Evolutionary conservation across 2,797 vertebrate genomes (phyloP).

Genomic region (Tokudaia tokunoshimensis): DNA sequence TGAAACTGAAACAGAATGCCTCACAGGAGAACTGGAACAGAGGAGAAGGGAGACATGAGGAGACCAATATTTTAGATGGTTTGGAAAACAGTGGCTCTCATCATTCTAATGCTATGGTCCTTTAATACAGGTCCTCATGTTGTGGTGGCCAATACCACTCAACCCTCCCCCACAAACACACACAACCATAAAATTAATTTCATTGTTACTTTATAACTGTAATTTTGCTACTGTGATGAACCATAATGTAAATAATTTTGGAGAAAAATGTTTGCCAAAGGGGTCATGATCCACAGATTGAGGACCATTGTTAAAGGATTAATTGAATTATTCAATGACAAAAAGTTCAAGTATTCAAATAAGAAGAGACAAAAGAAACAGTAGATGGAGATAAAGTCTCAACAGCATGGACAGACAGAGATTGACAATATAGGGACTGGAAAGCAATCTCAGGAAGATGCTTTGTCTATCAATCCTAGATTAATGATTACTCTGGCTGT

Average conservation of each 20-base stretch:
- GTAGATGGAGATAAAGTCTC: background rate
- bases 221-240: background rate
- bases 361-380: background rate
- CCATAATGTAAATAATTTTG: background rate
- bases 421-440: no score
- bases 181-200: background rate
- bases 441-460: background rate
- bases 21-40: background rate
- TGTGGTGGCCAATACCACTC: background rate
- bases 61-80: background rate
- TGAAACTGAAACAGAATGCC: background rate
- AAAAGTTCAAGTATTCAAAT: fast-evolving
- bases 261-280: background rate
- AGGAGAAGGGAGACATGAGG: background rate
- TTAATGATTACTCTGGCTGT: background rate
- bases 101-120: background rate
- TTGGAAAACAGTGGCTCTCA: background rate
- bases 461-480: background rate
- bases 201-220: background rate
- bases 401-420: fast-evolving
- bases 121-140: background rate
- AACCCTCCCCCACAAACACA: fast-evolving
- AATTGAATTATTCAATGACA: background rate
- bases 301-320: background rate
- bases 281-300: background rate